phyloP scores from a whole-genome alignment of 2,888 invertebrate genomes.

The Ochropleura leucogaster region DNA sequence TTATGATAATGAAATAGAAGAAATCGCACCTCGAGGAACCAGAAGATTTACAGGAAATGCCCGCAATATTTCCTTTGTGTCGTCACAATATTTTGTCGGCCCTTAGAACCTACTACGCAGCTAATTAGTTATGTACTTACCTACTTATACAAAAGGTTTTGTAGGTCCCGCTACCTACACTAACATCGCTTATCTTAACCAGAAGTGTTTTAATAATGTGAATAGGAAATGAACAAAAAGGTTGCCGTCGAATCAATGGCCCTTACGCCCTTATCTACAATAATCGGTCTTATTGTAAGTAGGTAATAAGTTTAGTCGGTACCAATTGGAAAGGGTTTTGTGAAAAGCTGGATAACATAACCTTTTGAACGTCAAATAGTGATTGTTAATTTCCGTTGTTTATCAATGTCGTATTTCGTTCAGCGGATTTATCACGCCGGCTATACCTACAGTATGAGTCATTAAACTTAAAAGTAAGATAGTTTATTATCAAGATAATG shows the following conservation, averaged over 20 bases:
- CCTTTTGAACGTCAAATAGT: constrained; percentile 43
- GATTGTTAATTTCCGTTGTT: constrained; percentile 54
- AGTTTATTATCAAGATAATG: not conserved
- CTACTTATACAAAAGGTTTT: constrained; percentile 11
- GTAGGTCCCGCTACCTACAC: constrained; percentile 12
- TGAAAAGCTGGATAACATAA: constrained; percentile 26
- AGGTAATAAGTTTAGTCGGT: constrained; percentile 15
- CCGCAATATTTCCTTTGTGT: not conserved
- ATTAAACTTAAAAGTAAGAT: not conserved
- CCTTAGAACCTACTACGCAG: not conserved
- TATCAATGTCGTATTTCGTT: constrained; percentile 41
- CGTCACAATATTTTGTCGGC: not conserved
- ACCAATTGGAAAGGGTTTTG: constrained; percentile 38
- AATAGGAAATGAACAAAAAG: constrained; percentile 51
- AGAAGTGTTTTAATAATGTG: constrained; percentile 44
- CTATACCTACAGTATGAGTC: constrained; percentile 10
- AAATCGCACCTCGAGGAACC: not conserved
- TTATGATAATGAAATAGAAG: too few relatives aligned
- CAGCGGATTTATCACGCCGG: constrained; percentile 23
- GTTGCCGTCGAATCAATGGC: constrained; percentile 26
- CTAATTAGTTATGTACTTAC: constrained; percentile 20
- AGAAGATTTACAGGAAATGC: constrained; percentile 1
- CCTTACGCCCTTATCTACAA: constrained; percentile 21
- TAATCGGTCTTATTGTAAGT: constrained; percentile 22
- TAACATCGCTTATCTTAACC: constrained; percentile 39